These are phyloP conservation scores for Myotis pilosus DNA, from an alignment of 2,797 vertebrate genomes.

Conservation along the genomic window DNA sequence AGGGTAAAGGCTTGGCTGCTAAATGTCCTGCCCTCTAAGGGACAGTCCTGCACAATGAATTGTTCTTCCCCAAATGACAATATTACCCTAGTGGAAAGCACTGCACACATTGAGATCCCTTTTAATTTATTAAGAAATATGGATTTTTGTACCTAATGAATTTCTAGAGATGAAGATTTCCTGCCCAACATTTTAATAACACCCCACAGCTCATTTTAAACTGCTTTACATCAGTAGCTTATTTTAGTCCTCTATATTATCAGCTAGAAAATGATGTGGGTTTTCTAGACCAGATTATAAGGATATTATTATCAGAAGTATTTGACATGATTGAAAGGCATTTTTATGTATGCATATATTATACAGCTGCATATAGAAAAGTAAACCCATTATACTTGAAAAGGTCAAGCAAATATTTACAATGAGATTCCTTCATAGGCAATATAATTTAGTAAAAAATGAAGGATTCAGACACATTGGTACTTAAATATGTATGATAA, in stretches of 20 bases:
- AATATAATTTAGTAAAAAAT: constrained; percentile 43
- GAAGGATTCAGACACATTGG: neutral
- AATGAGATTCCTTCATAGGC: constrained; percentile 13
- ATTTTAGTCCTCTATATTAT: neutral
- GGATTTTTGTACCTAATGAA: neutral
- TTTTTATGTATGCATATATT: constrained; percentile 8
- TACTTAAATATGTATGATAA: constrained; percentile 11
- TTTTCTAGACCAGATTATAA: constrained; percentile 44
- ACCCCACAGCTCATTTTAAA: neutral
- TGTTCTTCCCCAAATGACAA: neutral
- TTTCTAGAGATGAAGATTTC: constrained; percentile 31
- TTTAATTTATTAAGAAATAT: constrained; percentile 3
- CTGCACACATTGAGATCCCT: neutral
- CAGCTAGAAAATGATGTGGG: neutral
- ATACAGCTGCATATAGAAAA: neutral
- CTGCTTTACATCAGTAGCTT: neutral
- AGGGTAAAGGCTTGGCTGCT: neutral
- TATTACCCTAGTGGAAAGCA: neutral
- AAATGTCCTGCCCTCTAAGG: neutral
- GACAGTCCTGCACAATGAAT: neutral
- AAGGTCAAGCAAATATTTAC: constrained; percentile 44
- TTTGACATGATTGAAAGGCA: neutral
- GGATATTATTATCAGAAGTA: constrained; percentile 18
- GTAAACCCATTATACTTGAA: constrained; percentile 40
- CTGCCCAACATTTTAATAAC: constrained; percentile 17